Base-by-base conservation (phyloP, 1,140 invertebrate species). In the Neoseiulus cucumeris region DNA sequence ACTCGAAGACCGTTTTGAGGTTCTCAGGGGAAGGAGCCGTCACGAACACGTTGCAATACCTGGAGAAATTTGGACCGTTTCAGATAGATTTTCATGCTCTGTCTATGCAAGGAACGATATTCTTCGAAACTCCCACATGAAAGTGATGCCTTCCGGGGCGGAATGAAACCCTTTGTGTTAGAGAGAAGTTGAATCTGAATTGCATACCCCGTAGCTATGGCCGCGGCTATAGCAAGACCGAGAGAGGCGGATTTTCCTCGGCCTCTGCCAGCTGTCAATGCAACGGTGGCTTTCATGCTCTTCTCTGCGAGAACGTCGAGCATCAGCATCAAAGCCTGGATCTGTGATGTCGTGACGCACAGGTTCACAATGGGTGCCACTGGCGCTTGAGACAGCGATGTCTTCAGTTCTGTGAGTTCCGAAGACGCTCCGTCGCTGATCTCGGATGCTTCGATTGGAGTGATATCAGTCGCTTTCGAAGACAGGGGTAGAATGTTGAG, bases 1-100 rank as follows among this genome's bases (percentile, higher is more conserved):
- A 99, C 74, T 98, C 89, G 78, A 99, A 99, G 1, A 99, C 78
- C 0, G 94, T 98, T 68, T 90, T 93, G 72, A 99, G 82, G 80
- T 99, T 99, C 75, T 99, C 95, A 1, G 94, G 94, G 74, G 89
- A 90, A 1, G 96, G 96, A 68, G 91, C 93, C 0, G 95, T 96
- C 14, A 98, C 91, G 78, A 94, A 98, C 59, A 99, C 89, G 75
- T 98, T 98, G 17, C 93, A 91, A 76, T 97, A 98, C 20, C 90
- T 89, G 73, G 87, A 86, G 1, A 86, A 47, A n/a, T n/a, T n/a
- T n/a, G n/a, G n/a, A n/a, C n/a, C n/a, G n/a, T n/a, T n/a, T n/a
- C n/a, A n/a, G n/a, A n/a, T n/a, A n/a, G n/a, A n/a, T n/a, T n/a
- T n/a, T n/a, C n/a, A n/a, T n/a, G n/a, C n/a, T n/a, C n/a, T n/a